Evolutionary conservation across 2,113 vertebrate genomes (phyloP), one percentile per base, ranked within the genome.

Genomic region (Ellobius talpinus): DNA sequence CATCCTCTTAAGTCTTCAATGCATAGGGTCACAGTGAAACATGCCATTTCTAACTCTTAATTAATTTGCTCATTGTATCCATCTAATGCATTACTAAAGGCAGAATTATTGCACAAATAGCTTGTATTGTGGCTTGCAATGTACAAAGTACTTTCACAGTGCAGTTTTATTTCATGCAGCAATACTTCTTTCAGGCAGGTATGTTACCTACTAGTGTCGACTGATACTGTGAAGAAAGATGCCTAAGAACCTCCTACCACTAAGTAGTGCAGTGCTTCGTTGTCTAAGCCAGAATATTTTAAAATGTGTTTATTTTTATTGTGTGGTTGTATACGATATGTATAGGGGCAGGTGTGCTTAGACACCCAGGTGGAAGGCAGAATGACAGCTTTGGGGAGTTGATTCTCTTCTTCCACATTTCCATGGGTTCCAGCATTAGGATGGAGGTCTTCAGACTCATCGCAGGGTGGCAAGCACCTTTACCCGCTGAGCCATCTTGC

Each of bases 211-310:
- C 21, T 77, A 73, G 91, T 0, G 45, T 13, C 93, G 55, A 58
- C 31, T 82, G 82, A 89, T 26, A 73, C 39, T 87, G 31, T 61
- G 10, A 86, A 24, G 21, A 79, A 66, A 78, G 50, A 45, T 16
- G 42, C 55, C 31, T 63, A 47, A 42, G 58, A n/a, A 74, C 55
- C 5, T 26, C 89, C 39, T 19, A 45, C 9, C 84, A 33, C 50
- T 78, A 92, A 90, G 9, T 79, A 50, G 9, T 16, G 3, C n/a
- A 82, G 36, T 21, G 21, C 58, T 21, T 58, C 21, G 16, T 92
- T 93, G 79, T 97, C 68, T 89, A 90, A 96, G 77, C 26, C 58
- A 95, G n/a, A n/a, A n/a, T n/a, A n/a, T n/a, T n/a, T n/a, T n/a
- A n/a, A n/a, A n/a, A 50, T 23, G 16, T 45, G 19, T 45, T 47